A percentile compares a stretch with the other conserved stretches of the same genome.
Evolutionary conservation across 2,888 invertebrate genomes (phyloP).

Genomic region (Xanthorhoe spadicearia): DNA sequence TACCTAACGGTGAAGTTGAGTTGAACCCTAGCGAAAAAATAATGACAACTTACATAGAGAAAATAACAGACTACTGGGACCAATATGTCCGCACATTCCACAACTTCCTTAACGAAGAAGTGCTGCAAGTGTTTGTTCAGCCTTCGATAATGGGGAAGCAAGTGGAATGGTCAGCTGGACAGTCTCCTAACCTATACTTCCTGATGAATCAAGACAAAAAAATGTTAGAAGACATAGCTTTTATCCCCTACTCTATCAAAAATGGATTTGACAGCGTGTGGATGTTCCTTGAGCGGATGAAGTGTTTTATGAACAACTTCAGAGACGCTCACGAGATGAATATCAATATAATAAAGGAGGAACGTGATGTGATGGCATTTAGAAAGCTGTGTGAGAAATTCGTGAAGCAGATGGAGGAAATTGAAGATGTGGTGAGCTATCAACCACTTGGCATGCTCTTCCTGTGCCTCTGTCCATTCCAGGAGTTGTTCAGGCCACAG

Average conservation of each 20-base stretch:
- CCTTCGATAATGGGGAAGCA: conserved; percentile 93
- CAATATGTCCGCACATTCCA: conserved; percentile 88
- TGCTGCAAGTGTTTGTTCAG: conserved; percentile 90
- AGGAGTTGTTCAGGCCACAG: conserved; percentile 88
- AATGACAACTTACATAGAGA: conserved; percentile 84
- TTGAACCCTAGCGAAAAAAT: conserved; percentile 87
- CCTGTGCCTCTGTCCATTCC: conserved; percentile 89
- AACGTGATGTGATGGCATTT: conserved; percentile 87
- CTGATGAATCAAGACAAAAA: conserved; percentile 88
- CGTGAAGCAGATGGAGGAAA: conserved; percentile 87
- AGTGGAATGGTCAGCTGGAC: conserved; percentile 90
- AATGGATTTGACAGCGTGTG: conserved; percentile 86
- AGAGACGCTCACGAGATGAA: conserved; percentile 88
- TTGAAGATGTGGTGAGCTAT: conserved; percentile 87
- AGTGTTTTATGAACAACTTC: conserved; percentile 87
- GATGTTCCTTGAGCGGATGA: conserved; percentile 87
- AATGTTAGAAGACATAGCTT: conserved; percentile 82
- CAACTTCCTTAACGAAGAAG: conserved; percentile 89
- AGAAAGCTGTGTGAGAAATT: conserved; percentile 88
- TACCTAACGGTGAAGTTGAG: conserved; percentile 66
- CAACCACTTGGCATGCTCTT: conserved; percentile 90
- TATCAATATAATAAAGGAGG: conserved; percentile 85
- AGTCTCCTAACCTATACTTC: conserved; percentile 88
- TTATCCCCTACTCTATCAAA: conserved; percentile 84
- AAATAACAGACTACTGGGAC: conserved; percentile 87